Conservation (phyloP, 2,888 invertebrate species). For the Anoncus sp. region DNA sequence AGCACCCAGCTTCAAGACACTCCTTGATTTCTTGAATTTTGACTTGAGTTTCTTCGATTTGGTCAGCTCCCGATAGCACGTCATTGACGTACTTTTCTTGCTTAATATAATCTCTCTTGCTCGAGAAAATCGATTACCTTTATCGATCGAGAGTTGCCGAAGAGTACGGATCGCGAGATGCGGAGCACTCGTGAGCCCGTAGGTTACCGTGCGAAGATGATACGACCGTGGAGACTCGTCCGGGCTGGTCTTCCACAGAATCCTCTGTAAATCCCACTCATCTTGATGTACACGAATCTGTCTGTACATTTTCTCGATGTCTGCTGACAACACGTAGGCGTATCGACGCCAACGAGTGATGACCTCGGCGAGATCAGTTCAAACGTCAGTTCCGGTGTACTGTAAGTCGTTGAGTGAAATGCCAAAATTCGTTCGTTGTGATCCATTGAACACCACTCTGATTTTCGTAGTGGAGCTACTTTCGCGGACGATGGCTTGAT, state of each 20-base stretch:
- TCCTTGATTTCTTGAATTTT: conserved; percentile 34
- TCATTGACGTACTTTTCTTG: conserved; percentile 57
- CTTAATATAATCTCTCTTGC: neutral
- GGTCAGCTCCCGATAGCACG: conserved; percentile 56
- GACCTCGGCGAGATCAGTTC: conserved; percentile 61
- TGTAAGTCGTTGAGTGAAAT: conserved; percentile 68
- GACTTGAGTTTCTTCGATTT: conserved; percentile 7
- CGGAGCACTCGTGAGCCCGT: conserved; percentile 11
- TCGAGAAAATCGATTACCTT: neutral
- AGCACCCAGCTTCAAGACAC: conserved; percentile 42
- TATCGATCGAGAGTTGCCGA: neutral
- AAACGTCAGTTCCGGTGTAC: conserved; percentile 73
- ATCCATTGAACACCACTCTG: conserved; percentile 75
- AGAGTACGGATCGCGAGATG: neutral
- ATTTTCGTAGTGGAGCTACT: conserved; percentile 74
- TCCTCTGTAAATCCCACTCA: conserved; percentile 70
- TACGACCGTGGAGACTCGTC: neutral
- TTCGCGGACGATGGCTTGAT: conserved; percentile 76
- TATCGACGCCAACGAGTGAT: neutral
- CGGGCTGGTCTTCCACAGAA: neutral
- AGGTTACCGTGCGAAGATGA: conserved; percentile 7
- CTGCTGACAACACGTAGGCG: conserved; percentile 65
- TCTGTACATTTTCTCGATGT: conserved; percentile 68
- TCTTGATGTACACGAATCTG: conserved; percentile 12
- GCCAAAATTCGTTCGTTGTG: conserved; percentile 67